These are phyloP conservation scores for Hypercompe scribonia DNA, from an alignment of 2,888 invertebrate species.

Conservation along the genomic window DNA sequence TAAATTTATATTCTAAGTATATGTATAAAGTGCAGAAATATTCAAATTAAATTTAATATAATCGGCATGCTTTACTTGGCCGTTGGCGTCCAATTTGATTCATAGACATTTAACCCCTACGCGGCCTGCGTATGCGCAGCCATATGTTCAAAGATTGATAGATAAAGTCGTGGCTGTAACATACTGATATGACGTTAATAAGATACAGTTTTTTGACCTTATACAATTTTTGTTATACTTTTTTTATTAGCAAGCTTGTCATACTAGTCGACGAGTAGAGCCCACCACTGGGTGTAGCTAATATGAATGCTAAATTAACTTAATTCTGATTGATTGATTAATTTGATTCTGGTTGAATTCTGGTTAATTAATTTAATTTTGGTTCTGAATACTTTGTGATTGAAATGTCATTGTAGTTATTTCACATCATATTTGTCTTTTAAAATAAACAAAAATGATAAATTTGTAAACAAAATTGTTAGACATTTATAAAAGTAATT, in stretches of 20 bases:
- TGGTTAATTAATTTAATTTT: not conserved
- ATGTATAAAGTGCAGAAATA: not conserved
- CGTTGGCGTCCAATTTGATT: slow-evolving; percentile 45
- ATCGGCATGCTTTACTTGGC: not conserved
- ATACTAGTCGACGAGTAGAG: not conserved
- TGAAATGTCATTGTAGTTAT: not conserved
- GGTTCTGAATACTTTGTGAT: not conserved
- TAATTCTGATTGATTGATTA: not conserved
- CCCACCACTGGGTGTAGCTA: not conserved
- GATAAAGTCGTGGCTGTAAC: slow-evolving; percentile 58
- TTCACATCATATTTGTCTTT: no score
- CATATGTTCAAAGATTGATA: slow-evolving; percentile 63
- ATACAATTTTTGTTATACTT: not conserved
- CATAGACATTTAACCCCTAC: slow-evolving; percentile 37
- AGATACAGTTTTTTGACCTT: slow-evolving; percentile 55
- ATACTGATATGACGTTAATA: slow-evolving; percentile 67
- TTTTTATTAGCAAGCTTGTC: not conserved
- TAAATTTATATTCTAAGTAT: not conserved
- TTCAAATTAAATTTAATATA: not conserved
- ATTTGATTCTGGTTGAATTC: no score
- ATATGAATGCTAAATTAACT: not conserved
- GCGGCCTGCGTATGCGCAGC: slow-evolving; percentile 36
- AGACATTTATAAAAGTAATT: no score
- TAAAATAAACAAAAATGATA: no score
- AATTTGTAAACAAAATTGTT: no score